Evolutionary conservation across 2,113 vertebrate genomes (phyloP).

Genomic region (Lepisosteus oculatus): DNA sequence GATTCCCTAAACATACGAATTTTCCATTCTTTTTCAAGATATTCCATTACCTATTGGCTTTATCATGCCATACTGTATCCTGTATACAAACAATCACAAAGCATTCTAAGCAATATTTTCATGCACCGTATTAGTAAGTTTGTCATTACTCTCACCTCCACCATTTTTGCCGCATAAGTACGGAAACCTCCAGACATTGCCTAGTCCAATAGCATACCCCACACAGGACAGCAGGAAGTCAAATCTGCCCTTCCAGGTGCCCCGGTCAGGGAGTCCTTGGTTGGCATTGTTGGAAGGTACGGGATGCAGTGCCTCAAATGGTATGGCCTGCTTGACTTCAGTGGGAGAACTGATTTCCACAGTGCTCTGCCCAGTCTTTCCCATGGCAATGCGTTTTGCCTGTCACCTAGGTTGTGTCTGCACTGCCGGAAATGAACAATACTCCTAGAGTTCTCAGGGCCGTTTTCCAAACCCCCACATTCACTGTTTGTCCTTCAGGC

Average conservation of each 20-base stretch:
- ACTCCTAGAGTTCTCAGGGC: not conserved
- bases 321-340: slow-evolving; percentile 66
- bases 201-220: slow-evolving; percentile 84
- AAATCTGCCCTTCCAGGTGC: slow-evolving; percentile 86
- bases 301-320: slow-evolving; percentile 58
- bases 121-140: not conserved
- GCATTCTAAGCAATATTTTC: rapidly evolving
- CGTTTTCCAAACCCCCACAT: not conserved
- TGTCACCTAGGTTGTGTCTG: not conserved
- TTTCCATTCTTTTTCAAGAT: no score
- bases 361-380: slow-evolving; percentile 70
- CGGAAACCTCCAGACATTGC: slow-evolving; percentile 89
- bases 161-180: slow-evolving; percentile 91
- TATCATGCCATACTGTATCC: no score
- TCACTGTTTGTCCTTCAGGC: no score
- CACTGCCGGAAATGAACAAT: not conserved
- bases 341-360: slow-evolving; percentile 75
- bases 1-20: no score
- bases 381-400: slow-evolving; percentile 52
- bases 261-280: slow-evolving; percentile 66
- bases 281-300: slow-evolving; percentile 32
- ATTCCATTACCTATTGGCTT: no score
- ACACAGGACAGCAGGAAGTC: slow-evolving; percentile 87
- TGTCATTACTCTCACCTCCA: slow-evolving; percentile 68
- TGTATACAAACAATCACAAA: no score